Evolutionary conservation across 1,140 invertebrate species (phyloP), one percentile per base, ranked within the genome.

Genomic region (Pinna nobilis): DNA sequence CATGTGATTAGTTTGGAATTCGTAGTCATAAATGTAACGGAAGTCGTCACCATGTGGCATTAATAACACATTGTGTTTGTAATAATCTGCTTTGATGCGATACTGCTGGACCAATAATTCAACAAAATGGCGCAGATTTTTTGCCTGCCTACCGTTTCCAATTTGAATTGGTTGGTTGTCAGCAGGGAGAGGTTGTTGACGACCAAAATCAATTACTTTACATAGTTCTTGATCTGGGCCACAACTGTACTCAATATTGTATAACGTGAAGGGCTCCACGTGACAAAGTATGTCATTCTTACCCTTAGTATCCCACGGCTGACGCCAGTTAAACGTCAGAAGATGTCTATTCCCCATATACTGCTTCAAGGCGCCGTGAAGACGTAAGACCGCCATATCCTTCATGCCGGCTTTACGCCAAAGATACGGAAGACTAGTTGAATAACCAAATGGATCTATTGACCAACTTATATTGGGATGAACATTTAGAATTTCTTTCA

Each of bases 241-340:
- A 90, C 98, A 99, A 0, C 97, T 97, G 84, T 99, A 98, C 4
- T 98, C 98, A 5, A 99, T 92, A 87, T 99, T 97, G 84, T 99
- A 99, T 39, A 95, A 96, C 87, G 98, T 99, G 88, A 99, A 99
- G 23, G 98, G 98, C 96, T 99, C 98, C 92, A 98, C 93, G 81
- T 99, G 98, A 13, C 97, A 98, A 63, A 98, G 93, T 25, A 99
- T 93, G 76, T 97, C 96, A 0, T 94, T 95, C 18, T 91, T 25
- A n/a, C 84, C 82, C 25, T 67, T 41, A 28, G 25, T 4, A 37
- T 81, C 97, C 97, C 97, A 99, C 41, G 93, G 87, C 88, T 99
- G 98, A 33, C 96, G 91, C 98, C 98, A 99, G 32, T 92, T 89
- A 85, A 98, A 98, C 89, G 98, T 98, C 30, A 99, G 88, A 68